Conservation (phyloP, 35 echinoderm and acorn worm genomes). For the Anneissia japonica region DNA sequence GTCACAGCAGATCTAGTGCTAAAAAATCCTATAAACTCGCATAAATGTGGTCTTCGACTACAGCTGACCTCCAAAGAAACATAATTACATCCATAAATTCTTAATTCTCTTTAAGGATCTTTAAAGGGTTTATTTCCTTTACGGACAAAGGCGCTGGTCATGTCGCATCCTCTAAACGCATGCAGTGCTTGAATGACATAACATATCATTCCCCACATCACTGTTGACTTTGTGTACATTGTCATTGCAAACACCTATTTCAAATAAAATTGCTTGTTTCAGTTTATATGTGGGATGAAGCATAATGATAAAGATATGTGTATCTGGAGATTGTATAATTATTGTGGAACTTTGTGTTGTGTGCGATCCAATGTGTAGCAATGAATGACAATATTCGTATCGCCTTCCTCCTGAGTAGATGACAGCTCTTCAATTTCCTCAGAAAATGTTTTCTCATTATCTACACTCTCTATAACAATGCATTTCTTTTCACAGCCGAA, state of each 20-base stretch:
- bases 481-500: too few species aligned
- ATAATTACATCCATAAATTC: not conserved
- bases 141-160: not conserved
- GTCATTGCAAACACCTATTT: constrained; percentile 2
- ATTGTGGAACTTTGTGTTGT: too few species aligned
- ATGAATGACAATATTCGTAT: too few species aligned
- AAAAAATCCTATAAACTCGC: not conserved
- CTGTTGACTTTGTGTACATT: not conserved
- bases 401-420: too few species aligned
- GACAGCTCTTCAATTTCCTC: too few species aligned
- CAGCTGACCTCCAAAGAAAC: not conserved
- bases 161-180: not conserved
- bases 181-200: not conserved
- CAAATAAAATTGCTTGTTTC: not conserved
- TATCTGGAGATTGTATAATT: too few species aligned
- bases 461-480: too few species aligned
- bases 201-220: not conserved
- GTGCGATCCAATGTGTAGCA: too few species aligned
- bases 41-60: not conserved
- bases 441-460: too few species aligned
- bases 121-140: not conserved
- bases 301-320: too few species aligned
- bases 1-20: not conserved
- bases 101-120: not conserved
- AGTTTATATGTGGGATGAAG: not conserved